These are phyloP conservation scores for Corapipo altera DNA, from an alignment of 2,113 vertebrate genomes.

Conservation along the genomic window DNA sequence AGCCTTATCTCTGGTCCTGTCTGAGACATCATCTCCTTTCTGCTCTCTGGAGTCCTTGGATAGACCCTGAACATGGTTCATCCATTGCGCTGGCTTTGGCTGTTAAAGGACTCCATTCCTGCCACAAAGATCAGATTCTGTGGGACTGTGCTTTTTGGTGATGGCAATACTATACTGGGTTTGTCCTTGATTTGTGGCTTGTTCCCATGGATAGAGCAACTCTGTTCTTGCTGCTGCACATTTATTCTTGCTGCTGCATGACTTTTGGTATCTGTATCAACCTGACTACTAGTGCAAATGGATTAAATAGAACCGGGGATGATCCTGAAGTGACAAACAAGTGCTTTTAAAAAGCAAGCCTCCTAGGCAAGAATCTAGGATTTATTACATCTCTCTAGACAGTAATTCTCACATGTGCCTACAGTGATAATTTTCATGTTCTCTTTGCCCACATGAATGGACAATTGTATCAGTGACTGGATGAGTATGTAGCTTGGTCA, in stretches of 20 bases:
- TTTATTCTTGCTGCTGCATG: background rate
- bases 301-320: background rate
- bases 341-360: background rate
- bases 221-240: background rate
- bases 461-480: background rate
- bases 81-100: background rate
- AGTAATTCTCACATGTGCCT: background rate
- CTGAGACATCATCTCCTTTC: background rate
- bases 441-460: background rate
- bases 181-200: background rate
- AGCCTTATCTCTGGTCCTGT: background rate
- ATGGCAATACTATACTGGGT: background rate
- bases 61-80: too few relatives aligned
- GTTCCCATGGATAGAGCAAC: fast-evolving
- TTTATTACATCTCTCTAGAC: background rate
- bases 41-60: background rate
- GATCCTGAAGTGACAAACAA: background rate
- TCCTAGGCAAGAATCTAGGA: background rate
- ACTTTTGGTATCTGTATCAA: background rate
- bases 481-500: background rate
- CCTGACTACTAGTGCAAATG: background rate
- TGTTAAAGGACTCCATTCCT: too few relatives aligned
- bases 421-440: background rate
- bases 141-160: background rate
- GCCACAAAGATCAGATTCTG: background rate